A percentile compares a stretch with the other conserved stretches of the same genome.
Conservation (phyloP, 2,888 invertebrate species). For the Idaea aversata region DNA sequence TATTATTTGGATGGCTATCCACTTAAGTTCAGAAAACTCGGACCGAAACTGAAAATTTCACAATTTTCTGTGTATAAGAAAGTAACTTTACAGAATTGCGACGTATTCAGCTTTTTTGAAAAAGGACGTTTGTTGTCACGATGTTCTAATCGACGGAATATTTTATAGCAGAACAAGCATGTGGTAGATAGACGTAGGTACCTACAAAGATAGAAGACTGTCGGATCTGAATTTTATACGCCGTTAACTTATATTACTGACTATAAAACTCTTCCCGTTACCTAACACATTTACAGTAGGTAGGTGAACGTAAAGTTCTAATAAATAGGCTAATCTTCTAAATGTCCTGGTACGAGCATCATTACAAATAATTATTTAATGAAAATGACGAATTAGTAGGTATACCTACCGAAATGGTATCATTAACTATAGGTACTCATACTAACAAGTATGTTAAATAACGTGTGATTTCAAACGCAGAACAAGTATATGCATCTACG, state of each 20-base stretch:
- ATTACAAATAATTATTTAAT: not conserved
- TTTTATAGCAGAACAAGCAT: not conserved
- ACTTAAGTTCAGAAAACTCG: constrained; percentile 7
- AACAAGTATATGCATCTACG: constrained; percentile 41
- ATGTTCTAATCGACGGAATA: not conserved
- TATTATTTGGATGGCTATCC: constrained; percentile 43
- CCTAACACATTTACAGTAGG: constrained; percentile 37
- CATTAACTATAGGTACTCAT: not conserved
- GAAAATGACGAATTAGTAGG: not conserved
- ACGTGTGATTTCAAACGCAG: constrained; percentile 48
- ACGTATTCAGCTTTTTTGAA: not conserved
- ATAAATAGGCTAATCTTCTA: not conserved
- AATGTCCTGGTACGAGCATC: not conserved
- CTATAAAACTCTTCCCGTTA: constrained; percentile 61
- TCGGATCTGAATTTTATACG: constrained; percentile 57
- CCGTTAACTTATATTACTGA: constrained; percentile 65
- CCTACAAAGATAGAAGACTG: constrained; percentile 13
- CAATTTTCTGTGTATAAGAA: not conserved
- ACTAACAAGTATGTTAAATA: constrained; percentile 4
- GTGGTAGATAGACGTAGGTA: constrained; percentile 20
- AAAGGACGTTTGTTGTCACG: not conserved
- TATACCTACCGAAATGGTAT: not conserved
- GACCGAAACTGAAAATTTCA: not conserved
- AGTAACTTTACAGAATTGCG: not conserved
- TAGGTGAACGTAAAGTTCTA: constrained; percentile 29